Conservation (phyloP, 1,140 invertebrate species). For the Drosophila albomicans region DNA sequence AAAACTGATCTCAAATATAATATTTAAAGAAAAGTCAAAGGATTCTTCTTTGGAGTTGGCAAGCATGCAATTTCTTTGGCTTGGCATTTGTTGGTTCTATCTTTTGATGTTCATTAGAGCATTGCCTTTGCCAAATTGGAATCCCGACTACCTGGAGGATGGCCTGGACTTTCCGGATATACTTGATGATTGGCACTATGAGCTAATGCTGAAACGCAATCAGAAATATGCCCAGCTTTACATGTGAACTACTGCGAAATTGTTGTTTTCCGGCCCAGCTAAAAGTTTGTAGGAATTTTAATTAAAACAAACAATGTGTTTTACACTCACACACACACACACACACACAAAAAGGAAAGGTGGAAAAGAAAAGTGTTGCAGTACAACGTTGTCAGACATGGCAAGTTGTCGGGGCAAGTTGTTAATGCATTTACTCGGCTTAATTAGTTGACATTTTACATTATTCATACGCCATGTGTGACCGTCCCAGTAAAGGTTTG, state of each 20-base stretch:
- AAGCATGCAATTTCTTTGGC: background rate
- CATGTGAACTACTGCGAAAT: background rate
- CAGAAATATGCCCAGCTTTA: background rate
- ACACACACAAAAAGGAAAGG: background rate
- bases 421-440: constrained; percentile 64
- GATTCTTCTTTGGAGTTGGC: background rate
- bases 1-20: background rate
- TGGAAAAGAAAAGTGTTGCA: constrained; percentile 37
- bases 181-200: constrained; percentile 4
- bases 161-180: constrained; percentile 26
- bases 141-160: constrained; percentile 5
- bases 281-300: constrained; percentile 41
- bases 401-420: constrained; percentile 30
- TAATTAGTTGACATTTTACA: constrained; percentile 73
- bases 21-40: background rate
- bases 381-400: background rate
- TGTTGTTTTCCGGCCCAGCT: background rate
- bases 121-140: background rate
- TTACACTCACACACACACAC: too few species aligned
- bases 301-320: constrained; percentile 67
- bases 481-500: constrained; percentile 31
- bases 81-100: background rate
- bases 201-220: constrained; percentile 21
- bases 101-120: background rate
- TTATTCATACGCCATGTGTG: constrained; percentile 74